Evolutionary conservation across 35 echinoderm and acorn worm genomes (phyloP), one percentile per base, ranked within the genome.

Genomic region (Patiria miniata): DNA sequence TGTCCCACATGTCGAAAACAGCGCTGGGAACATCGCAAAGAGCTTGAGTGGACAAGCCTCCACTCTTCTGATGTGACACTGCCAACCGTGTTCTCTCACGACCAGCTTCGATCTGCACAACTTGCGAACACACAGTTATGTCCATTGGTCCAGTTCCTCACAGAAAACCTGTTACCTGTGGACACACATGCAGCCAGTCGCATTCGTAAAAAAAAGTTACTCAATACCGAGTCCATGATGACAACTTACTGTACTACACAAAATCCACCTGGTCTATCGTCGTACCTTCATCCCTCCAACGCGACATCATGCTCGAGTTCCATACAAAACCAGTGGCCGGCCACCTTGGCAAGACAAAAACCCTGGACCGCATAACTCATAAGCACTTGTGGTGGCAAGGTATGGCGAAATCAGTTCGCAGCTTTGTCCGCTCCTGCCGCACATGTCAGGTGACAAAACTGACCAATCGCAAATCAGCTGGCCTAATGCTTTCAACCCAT

Each of bases 301-400:
- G 37, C 12, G 33, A 26, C 4, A 39, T 89, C 8, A 19, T 90
- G 34, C 51, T 83, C 7, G 88, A 84, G 47, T 40, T 57, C 21
- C 88, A 90, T 53, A 77, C 54, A 38, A 84, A 52, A 83, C 87
- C 87, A 37, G 69, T 37, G 26, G 79, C 87, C 82, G 87, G 87
- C 29, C 87, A 89, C 80, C 79, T 83, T 18, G 87, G 87, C 21
- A 44, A 79, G 40, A 52, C 39, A 34, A 89, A 89, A 83, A 89
- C 87, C 8, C 58, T 89, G 18, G 21, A 60, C 38, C 78, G 79
- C 5, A 56, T 89, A n/a, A n/a, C n/a, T n/a, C n/a, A 16, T 8
- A 80, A 37, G 18, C 17, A 39, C 15, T 39, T 83, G 10, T 83
- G 50, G 44, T 83, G 81, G 81, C 12, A 59, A 16, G 81, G 81